Conservation (phyloP, 2,797 vertebrate genomes). For the Falco columbarius region DNA sequence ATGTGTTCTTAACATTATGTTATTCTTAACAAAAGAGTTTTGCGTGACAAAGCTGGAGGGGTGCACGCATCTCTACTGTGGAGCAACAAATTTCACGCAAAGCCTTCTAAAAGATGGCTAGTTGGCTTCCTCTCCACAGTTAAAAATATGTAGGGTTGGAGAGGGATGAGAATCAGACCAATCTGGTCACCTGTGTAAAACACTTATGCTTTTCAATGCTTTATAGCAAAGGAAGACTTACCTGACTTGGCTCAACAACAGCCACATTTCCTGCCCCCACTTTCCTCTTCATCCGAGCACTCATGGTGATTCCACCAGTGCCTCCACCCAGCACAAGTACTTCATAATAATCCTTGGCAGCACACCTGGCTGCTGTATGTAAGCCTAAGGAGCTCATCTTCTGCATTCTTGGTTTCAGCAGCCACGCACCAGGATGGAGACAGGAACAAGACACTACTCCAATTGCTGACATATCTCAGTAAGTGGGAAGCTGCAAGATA, state of each 20-base stretch:
- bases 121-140: background rate
- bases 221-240: background rate
- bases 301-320: constrained; percentile 90
- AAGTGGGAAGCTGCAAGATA: background rate
- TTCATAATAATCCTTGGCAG: constrained; percentile 86
- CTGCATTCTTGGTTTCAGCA: constrained; percentile 51
- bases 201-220: background rate
- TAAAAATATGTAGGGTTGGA: background rate
- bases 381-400: constrained; percentile 61
- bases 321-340: constrained; percentile 94
- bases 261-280: constrained; percentile 91
- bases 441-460: constrained; percentile 10
- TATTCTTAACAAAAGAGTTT: background rate
- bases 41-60: background rate
- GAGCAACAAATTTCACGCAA: background rate
- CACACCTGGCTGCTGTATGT: constrained; percentile 76
- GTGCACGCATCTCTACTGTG: background rate
- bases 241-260: constrained; percentile 93
- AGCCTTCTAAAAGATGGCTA: background rate
- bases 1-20: background rate
- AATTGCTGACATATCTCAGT: constrained; percentile 63
- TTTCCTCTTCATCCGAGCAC: constrained; percentile 91
- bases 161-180: background rate
- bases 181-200: background rate
- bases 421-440: constrained; percentile 4